Conservation (phyloP, 1,140 invertebrate genomes). For the Mamestra configurata region DNA sequence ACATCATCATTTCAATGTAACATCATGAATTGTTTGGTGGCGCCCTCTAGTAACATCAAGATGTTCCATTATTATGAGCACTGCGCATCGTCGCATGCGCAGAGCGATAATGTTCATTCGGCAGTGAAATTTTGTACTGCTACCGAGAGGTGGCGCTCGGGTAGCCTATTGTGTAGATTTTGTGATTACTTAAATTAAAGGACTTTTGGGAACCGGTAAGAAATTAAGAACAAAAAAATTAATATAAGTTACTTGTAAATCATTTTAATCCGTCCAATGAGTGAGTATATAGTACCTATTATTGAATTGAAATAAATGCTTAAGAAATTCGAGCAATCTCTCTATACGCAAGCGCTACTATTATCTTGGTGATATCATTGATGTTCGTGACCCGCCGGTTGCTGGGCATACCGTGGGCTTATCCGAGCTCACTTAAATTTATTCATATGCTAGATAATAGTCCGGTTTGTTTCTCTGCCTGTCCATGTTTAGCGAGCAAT, state of each 20-base stretch:
- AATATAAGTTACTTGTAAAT: too few species aligned
- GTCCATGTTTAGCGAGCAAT: conserved; percentile 62
- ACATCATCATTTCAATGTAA: not conserved
- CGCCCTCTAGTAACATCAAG: conserved; percentile 30
- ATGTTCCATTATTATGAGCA: conserved; percentile 27
- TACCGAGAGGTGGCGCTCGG: conserved; percentile 38
- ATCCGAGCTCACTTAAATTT: conserved; percentile 62
- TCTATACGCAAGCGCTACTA: not conserved
- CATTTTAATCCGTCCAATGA: too few species aligned
- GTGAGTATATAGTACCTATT: not conserved
- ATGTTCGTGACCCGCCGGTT: conserved; percentile 45
- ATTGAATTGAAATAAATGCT: not conserved
- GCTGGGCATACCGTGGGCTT: conserved; percentile 53
- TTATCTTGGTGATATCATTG: conserved; percentile 47
- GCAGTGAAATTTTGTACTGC: not conserved
- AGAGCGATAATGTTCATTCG: conserved; percentile 28
- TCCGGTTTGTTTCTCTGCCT: conserved; percentile 52
- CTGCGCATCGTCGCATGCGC: conserved; percentile 11
- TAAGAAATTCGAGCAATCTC: not conserved
- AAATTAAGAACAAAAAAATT: too few species aligned
- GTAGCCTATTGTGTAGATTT: not conserved
- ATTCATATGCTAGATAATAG: conserved; percentile 66
- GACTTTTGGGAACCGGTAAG: too few species aligned
- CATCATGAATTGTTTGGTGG: conserved; percentile 9
- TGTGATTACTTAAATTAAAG: not conserved